Conservation (phyloP, 2,113 vertebrate species). For the Apodemus speciosus region DNA sequence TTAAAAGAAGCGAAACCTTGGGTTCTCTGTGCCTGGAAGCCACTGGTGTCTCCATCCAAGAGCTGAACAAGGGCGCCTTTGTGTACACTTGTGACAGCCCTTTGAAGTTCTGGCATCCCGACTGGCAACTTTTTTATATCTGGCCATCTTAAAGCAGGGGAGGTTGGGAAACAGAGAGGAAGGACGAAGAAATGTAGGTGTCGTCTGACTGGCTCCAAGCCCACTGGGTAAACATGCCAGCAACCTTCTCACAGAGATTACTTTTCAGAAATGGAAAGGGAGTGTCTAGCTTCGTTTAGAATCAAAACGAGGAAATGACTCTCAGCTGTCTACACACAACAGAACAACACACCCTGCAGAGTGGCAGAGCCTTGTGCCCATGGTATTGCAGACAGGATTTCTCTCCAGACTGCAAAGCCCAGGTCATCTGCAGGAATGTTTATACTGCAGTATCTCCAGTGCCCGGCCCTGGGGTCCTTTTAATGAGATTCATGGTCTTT, state of each 20-base stretch:
- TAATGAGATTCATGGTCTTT: neutral
- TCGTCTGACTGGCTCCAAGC: slow-evolving; percentile 56
- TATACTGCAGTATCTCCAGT: neutral
- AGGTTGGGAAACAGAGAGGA: slow-evolving; percentile 74
- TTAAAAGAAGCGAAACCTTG: slow-evolving; percentile 71
- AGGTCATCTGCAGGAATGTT: neutral
- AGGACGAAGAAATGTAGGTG: slow-evolving; percentile 68
- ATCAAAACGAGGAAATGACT: slow-evolving; percentile 75
- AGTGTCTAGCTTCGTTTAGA: slow-evolving; percentile 63
- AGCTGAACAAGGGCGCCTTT: slow-evolving; percentile 82
- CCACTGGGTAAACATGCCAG: slow-evolving; percentile 73
- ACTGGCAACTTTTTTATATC: slow-evolving; percentile 82
- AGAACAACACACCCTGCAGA: neutral
- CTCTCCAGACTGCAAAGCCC: neutral
- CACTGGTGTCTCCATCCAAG: slow-evolving; percentile 69
- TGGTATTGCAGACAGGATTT: neutral
- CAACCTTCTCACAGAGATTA: slow-evolving; percentile 69
- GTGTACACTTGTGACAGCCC: slow-evolving; percentile 75
- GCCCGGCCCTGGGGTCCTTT: neutral
- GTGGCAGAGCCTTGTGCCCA: neutral
- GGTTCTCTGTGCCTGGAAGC: slow-evolving; percentile 68
- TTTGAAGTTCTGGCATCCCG: slow-evolving; percentile 85
- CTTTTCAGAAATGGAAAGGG: slow-evolving; percentile 72
- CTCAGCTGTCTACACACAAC: slow-evolving; percentile 76
- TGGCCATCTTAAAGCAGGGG: slow-evolving; percentile 80